Base-by-base conservation (phyloP, 2,888 invertebrate genomes). In the Sussaba pulchella region DNA sequence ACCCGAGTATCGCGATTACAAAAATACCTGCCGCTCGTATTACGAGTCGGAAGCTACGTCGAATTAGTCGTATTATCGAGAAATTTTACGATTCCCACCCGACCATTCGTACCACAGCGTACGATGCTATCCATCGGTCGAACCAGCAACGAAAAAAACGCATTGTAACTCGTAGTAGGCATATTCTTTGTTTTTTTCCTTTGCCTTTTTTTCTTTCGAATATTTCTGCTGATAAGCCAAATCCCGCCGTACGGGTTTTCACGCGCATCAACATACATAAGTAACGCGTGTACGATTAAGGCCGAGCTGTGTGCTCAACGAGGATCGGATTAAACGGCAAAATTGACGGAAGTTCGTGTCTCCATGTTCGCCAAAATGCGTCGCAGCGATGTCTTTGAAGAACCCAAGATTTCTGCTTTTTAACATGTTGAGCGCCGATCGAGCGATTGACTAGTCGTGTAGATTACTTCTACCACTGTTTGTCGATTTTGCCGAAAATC, bases 1-100 rank as follows among this genome's bases (percentile, higher is more conserved):
- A 64, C 6, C 31, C 69, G 66, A 81, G 82, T 85, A 87, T 84
- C 81, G 82, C 84, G 85, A 71, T 81, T 81, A 83, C 75, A 84
- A 83, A 85, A 87, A 88, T 88, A 81, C 84, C 82, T 50, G 52
- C 26, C 80, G 64, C 78, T 74, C 71, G 78, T 85, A 85, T 88
- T 86, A 83, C 85, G 83, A 83, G 66, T 47, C 19, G 43, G 45
- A 45, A 21, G 6, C 14, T 9, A 57, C 57, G 50, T 1, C 1
- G 26, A 26, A 6, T 57, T 57, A 31, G 1, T 57, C n/a, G 6
- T 54, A 24, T 26, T 26, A 26, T 57, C 57, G 31, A 31, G 31
- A 31, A 31, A 5, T 31, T 31, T 31, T 31, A 12, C 17, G 31
- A 36, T 36, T 57, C 17, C 54, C 19, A 4, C 5, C n/a, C 26